Conservation (phyloP, 2,113 vertebrate genomes). For the Pyxicephalus adspersus region DNA sequence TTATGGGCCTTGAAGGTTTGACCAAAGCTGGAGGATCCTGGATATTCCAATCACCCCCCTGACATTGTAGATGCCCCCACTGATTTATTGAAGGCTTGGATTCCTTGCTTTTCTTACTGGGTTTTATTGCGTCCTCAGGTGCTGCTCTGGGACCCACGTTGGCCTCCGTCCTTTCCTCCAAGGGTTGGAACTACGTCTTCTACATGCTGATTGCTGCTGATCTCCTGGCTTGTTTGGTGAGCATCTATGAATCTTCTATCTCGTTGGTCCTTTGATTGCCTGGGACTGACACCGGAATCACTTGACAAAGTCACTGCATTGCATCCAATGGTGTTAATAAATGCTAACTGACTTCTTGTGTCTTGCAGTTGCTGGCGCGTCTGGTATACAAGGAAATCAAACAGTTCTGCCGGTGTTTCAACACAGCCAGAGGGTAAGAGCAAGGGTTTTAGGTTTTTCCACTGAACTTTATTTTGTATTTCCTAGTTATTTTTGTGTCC, state of each 20-base stretch:
- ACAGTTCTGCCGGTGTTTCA: conserved; percentile 73
- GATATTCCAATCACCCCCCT: too few species aligned
- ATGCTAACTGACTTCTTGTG: conserved; percentile 2
- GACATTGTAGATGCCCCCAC: too few species aligned
- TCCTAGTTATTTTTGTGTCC: too few species aligned
- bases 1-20: too few species aligned
- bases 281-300: background rate
- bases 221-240: conserved; percentile 87
- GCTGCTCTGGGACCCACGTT: conserved; percentile 90
- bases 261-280: background rate
- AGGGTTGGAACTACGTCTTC: conserved; percentile 94
- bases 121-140: conserved; percentile 67
- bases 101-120: background rate
- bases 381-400: conserved; percentile 87
- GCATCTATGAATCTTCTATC: conserved; percentile 58
- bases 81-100: too few species aligned
- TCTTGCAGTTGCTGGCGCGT: conserved; percentile 81
- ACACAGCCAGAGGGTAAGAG: conserved; percentile 79
- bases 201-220: conserved; percentile 94
- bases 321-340: too few species aligned
- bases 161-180: conserved; percentile 89
- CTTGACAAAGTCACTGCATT: too few species aligned
- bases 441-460: background rate
- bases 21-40: too few species aligned
- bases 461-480: too few species aligned